Evolutionary conservation across 37 sponge, comb jelly and placozoan species (phyloP).

Genomic region (Lycopodina hypogea): DNA sequence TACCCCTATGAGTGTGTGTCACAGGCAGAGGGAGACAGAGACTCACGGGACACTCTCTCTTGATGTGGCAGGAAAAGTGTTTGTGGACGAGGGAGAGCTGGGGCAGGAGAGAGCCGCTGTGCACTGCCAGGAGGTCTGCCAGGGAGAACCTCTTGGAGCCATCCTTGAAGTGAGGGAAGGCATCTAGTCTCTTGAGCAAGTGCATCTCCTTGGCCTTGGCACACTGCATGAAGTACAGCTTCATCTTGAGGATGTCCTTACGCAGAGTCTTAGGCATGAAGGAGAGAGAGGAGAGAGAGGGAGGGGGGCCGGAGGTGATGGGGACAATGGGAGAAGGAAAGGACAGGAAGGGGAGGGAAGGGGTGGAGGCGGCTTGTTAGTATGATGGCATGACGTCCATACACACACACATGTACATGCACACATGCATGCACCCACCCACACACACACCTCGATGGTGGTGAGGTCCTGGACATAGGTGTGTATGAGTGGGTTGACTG

Average conservation of each 20-base stretch:
- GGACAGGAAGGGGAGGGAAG: neutral
- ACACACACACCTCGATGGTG: slow-evolving; percentile 38
- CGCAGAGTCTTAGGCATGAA: slow-evolving; percentile 42
- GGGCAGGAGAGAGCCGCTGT: slow-evolving; percentile 59
- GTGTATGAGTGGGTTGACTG: slow-evolving; percentile 57
- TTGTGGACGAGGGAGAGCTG: slow-evolving; percentile 57
- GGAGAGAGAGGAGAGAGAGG: neutral
- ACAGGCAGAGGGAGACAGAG: too few relatives aligned
- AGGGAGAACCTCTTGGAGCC: slow-evolving; percentile 68
- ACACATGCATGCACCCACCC: neutral
- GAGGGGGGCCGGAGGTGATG: neutral
- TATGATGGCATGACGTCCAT: neutral
- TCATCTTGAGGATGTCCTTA: slow-evolving; percentile 72
- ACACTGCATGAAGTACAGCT: slow-evolving; percentile 66
- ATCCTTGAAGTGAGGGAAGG: slow-evolving; percentile 52
- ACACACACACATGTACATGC: neutral
- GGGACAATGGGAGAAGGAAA: neutral
- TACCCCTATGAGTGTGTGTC: too few relatives aligned
- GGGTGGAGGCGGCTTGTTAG: neutral
- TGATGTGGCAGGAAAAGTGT: slow-evolving; percentile 57
- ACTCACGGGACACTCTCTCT: slow-evolving; percentile 58
- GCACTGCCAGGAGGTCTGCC: slow-evolving; percentile 59
- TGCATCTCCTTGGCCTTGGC: slow-evolving; percentile 47
- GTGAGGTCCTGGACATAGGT: slow-evolving; percentile 56
- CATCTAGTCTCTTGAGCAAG: slow-evolving; percentile 49